phyloP scores from a whole-genome alignment of 2,113 vertebrate genomes.

The Anoura caudifer region DNA sequence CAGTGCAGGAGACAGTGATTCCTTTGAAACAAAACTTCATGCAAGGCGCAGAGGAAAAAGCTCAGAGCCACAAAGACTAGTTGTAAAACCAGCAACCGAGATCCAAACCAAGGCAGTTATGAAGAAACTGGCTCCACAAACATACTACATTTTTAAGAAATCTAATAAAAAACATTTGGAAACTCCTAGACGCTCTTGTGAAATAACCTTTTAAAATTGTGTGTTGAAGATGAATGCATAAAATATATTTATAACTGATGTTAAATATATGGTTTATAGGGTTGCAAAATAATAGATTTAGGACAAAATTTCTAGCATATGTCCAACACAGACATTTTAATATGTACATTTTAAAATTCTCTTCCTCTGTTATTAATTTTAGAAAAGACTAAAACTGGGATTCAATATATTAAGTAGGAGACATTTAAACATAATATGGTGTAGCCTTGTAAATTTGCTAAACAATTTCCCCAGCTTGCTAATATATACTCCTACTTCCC shows the following conservation, averaged over 20 bases:
- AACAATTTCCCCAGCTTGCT: background rate
- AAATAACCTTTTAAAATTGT: background rate
- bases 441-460: conserved; percentile 6
- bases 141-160: background rate
- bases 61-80: background rate
- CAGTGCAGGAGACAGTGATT: background rate
- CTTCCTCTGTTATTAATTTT: conserved; percentile 43
- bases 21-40: background rate
- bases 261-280: background rate
- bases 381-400: background rate
- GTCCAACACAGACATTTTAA: conserved; percentile 20
- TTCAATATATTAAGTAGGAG: background rate
- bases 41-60: background rate
- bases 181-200: background rate
- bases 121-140: background rate
- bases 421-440: conserved; percentile 17
- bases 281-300: background rate
- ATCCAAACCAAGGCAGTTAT: background rate
- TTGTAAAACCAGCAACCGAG: background rate
- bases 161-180: background rate
- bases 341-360: background rate
- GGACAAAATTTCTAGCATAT: conserved; percentile 22
- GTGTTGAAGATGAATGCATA: background rate
- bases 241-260: background rate
- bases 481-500: background rate